A percentile compares a stretch with the other conserved stretches of the same genome.
These are phyloP conservation scores for Dascillus cervinus DNA, from an alignment of 2,888 invertebrate species.

Conservation along the genomic window DNA sequence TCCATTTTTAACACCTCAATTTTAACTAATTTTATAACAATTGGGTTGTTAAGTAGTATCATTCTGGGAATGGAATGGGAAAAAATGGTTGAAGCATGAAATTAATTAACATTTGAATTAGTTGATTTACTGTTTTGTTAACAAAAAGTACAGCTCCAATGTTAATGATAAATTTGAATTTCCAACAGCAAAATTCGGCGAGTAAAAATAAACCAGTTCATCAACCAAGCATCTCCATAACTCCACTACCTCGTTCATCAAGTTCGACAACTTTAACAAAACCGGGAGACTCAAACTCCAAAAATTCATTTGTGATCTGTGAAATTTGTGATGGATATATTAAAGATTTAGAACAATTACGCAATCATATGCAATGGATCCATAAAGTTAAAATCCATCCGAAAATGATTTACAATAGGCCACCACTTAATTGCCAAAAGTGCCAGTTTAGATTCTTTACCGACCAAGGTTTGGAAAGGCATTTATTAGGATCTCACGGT, in stretches of 20 bases:
- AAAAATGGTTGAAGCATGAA: too few species aligned
- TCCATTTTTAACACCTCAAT: too few species aligned
- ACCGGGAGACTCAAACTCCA: constrained; percentile 51
- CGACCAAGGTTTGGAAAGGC: constrained; percentile 92
- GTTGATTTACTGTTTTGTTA: too few species aligned
- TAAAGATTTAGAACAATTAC: constrained; percentile 85
- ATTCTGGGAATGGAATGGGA: too few species aligned
- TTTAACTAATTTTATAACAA: too few species aligned
- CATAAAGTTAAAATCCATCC: constrained; percentile 96
- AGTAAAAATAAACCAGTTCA: constrained; percentile 42
- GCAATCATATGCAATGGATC: constrained; percentile 97
- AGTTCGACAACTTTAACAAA: constrained; percentile 38
- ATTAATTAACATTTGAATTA: too few species aligned
- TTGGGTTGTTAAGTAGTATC: too few species aligned
- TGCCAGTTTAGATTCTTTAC: constrained; percentile 96
- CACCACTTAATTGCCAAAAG: constrained; percentile 92
- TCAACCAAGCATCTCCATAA: constrained; percentile 86
- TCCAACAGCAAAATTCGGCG: constrained; percentile 1
- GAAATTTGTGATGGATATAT: constrained; percentile 97
- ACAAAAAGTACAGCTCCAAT: too few species aligned
- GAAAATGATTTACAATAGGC: constrained; percentile 91
- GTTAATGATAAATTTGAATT: too few species aligned
- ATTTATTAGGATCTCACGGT: constrained; percentile 88
- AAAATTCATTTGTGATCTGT: constrained; percentile 85
- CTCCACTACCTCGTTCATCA: constrained; percentile 69